Evolutionary conservation across 2,797 vertebrate species (phyloP).

Genomic region (Halcyon badia): DNA sequence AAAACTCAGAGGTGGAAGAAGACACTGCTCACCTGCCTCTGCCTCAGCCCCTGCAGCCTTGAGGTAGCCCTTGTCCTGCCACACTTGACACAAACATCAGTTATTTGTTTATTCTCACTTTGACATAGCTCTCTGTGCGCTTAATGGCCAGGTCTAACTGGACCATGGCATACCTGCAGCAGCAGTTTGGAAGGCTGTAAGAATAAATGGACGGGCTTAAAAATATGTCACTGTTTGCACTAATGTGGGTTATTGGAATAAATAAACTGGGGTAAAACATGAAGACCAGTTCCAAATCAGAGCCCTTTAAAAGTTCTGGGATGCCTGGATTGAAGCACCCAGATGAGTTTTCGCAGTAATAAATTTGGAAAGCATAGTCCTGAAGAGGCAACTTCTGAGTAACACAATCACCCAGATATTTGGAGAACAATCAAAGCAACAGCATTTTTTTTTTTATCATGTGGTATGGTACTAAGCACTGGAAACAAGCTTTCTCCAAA

Average conservation of each 20-base stretch:
- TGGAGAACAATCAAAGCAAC: not conserved
- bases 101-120: not conserved
- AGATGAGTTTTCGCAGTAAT: not conserved
- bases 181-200: not conserved
- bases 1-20: not conserved
- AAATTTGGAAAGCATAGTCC: not conserved
- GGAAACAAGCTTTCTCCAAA: not conserved
- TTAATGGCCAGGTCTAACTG: not conserved
- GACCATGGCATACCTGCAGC: not conserved
- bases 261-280: not conserved
- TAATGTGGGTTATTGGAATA: not conserved
- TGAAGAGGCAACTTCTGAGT: not conserved
- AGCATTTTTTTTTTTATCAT: too few species aligned
- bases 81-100: not conserved
- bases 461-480: not conserved
- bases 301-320: not conserved
- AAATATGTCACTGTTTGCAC: not conserved
- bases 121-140: not conserved
- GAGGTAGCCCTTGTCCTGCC: not conserved
- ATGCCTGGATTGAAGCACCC: not conserved
- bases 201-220: not conserved
- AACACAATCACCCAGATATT: not conserved
- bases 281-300: not conserved
- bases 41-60: not conserved
- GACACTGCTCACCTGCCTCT: not conserved